phyloP scores from a whole-genome alignment of 30 jellyfish, hydroid and myxozoan genomes.

The Aurelia aurita complex sp. Pacific region DNA sequence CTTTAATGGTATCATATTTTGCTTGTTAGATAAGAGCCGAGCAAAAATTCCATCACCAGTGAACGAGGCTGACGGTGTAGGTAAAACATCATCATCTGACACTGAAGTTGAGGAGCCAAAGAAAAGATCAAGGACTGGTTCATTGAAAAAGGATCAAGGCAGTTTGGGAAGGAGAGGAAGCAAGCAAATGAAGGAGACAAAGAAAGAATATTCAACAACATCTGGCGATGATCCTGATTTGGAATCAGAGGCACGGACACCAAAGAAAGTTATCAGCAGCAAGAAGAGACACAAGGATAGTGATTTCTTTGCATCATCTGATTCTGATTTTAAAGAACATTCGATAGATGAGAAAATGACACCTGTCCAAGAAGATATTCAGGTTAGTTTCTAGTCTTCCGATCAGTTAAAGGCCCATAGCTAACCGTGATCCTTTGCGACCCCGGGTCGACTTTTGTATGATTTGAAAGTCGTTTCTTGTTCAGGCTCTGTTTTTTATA shows the following conservation, averaged over 20 bases:
- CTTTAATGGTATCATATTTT: background rate
- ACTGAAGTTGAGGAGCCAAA: constrained; percentile 47
- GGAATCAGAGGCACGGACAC: constrained; percentile 72
- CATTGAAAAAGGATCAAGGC: constrained; percentile 46
- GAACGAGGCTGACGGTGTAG: constrained; percentile 34
- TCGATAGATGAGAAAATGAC: background rate
- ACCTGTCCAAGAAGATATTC: constrained; percentile 64
- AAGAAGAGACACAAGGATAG: constrained; percentile 75
- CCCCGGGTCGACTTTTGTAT: too few species aligned
- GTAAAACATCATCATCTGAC: constrained; percentile 68
- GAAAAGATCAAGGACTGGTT: constrained; percentile 52
- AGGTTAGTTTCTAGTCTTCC: constrained; percentile 3
- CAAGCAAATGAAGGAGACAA: constrained; percentile 41
- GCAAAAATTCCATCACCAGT: constrained; percentile 21
- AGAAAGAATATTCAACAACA: constrained; percentile 23
- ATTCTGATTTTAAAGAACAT: constrained; percentile 47
- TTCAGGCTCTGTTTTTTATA: too few species aligned
- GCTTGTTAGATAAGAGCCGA: background rate
- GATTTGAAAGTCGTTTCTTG: too few species aligned
- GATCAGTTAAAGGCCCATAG: background rate
- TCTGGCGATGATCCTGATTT: constrained; percentile 77
- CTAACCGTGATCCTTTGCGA: too few species aligned
- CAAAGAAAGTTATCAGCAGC: constrained; percentile 7
- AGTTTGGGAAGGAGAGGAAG: constrained; percentile 27
- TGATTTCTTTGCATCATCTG: constrained; percentile 85